These are phyloP conservation scores for Microtus montanus DNA, from an alignment of 2,113 vertebrate genomes.

Conservation along the genomic window DNA sequence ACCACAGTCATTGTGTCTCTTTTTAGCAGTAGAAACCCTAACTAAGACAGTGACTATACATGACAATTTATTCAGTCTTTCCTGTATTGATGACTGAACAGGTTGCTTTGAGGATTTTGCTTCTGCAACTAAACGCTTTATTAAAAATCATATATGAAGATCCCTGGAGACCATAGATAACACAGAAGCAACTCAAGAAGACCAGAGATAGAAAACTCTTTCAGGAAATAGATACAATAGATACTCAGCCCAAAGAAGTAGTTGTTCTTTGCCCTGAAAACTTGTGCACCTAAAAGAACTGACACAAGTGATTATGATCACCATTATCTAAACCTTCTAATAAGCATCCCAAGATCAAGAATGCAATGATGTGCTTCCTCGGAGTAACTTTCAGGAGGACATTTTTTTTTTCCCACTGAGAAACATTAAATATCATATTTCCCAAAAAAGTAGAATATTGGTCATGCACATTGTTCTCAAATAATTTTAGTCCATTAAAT, in stretches of 20 bases:
- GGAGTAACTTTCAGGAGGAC: not conserved
- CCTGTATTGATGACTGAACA: not conserved
- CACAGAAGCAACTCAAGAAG: not conserved
- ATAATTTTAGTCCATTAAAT: conserved; percentile 37
- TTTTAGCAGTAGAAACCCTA: no score
- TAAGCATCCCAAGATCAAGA: not conserved
- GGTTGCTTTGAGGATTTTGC: not conserved
- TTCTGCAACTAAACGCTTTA: not conserved
- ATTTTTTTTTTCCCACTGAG: not conserved
- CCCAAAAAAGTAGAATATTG: not conserved
- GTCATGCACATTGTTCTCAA: not conserved
- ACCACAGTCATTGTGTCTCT: no score
- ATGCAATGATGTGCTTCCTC: not conserved
- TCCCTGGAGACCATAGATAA: not conserved
- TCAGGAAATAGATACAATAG: not conserved
- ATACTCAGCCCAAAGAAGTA: not conserved
- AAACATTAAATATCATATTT: conserved; percentile 8
- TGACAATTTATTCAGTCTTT: not conserved
- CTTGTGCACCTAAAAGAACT: not conserved
- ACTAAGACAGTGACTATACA: not conserved
- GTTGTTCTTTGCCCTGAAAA: not conserved
- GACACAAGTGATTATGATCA: not conserved
- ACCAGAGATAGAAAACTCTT: not conserved
- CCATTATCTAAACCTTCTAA: not conserved
- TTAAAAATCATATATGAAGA: not conserved